phyloP scores from a whole-genome alignment of 2,888 invertebrate species.

The Nasonia oneida region DNA sequence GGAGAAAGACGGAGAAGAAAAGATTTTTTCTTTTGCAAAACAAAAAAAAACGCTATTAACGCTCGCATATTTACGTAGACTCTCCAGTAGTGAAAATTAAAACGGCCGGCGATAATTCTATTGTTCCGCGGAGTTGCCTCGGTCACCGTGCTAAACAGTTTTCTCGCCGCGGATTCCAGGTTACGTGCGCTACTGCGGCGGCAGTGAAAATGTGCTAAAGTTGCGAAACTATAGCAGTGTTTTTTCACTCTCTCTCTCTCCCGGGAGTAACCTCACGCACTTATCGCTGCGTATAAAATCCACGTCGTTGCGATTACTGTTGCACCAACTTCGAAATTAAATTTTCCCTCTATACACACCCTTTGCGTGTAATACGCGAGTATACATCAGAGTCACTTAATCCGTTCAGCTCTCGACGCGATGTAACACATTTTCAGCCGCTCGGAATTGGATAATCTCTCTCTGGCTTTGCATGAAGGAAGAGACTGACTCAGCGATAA shows the following conservation, averaged over 20 bases:
- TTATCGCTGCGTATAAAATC: too few species aligned
- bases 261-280: too few species aligned
- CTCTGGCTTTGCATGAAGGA: slow-evolving; percentile 4
- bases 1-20: neutral
- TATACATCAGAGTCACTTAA: neutral
- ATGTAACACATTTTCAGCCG: neutral
- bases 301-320: too few species aligned
- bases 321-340: too few species aligned
- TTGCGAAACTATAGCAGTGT: neutral
- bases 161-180: neutral
- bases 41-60: too few species aligned
- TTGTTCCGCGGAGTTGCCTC: neutral
- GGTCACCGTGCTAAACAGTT: neutral
- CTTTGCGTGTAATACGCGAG: neutral
- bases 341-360: too few species aligned
- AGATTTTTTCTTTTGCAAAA: neutral
- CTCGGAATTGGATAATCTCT: slow-evolving; percentile 7
- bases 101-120: neutral
- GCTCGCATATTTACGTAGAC: too few species aligned
- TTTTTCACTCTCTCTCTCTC: too few species aligned
- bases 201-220: neutral
- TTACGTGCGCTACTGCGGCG: too few species aligned
- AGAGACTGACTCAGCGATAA: neutral
- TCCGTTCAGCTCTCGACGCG: neutral
- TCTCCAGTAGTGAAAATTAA: neutral